These are phyloP conservation scores for Leptopterna dolabrata DNA, from an alignment of 2,888 invertebrate genomes.

Conservation along the genomic window DNA sequence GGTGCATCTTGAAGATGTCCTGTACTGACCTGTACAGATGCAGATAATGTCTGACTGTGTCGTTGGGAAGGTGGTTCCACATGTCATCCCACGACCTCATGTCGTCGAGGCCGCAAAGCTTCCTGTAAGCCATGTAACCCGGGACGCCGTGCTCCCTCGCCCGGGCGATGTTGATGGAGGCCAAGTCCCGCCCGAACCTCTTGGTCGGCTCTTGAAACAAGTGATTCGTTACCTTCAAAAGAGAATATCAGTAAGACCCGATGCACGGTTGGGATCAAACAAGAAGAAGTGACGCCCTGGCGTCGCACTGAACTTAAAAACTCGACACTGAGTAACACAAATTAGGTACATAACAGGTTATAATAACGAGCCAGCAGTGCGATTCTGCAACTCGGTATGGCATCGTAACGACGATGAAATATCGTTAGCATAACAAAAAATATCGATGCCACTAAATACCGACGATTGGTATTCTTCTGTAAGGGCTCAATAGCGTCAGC, in stretches of 20 bases:
- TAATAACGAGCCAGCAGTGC: too few species aligned
- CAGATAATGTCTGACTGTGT: conserved; percentile 65
- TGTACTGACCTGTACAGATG: conserved; percentile 65
- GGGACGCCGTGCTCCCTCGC: conserved; percentile 69
- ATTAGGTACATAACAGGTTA: too few species aligned
- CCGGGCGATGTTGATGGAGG: conserved; percentile 69
- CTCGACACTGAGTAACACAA: background rate
- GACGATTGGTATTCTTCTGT: too few species aligned
- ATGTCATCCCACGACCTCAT: conserved; percentile 66
- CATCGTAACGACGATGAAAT: too few species aligned
- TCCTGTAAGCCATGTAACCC: conserved; percentile 67
- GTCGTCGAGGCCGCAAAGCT: conserved; percentile 65
- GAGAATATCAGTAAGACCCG: background rate
- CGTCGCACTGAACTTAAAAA: background rate
- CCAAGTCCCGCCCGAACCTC: conserved; percentile 69
- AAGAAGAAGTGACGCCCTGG: background rate
- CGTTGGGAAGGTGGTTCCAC: conserved; percentile 65
- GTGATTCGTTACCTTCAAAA: conserved; percentile 69
- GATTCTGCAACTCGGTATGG: too few species aligned
- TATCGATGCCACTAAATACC: too few species aligned
- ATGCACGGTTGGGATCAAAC: background rate
- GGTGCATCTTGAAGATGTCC: background rate
- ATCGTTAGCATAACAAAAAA: too few species aligned
- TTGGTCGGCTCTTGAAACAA: conserved; percentile 70
- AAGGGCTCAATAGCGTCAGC: too few species aligned